A percentile compares a stretch with the other conserved stretches of the same genome.
Evolutionary conservation across 2,113 vertebrate species (phyloP).

Genomic region (Nannobrachium achirus): DNA sequence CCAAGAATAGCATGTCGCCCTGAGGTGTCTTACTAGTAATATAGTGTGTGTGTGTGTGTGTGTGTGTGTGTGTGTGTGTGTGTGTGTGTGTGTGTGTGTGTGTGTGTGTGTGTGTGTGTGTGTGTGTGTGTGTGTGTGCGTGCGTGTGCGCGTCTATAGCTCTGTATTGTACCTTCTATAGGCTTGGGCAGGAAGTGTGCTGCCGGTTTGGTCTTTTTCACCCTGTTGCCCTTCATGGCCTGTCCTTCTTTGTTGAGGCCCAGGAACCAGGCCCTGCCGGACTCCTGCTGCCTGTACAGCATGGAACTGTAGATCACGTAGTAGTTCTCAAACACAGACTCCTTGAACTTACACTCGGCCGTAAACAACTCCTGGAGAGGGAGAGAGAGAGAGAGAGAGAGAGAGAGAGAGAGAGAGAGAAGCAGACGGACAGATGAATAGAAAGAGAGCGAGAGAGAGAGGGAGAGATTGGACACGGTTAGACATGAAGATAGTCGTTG

Average conservation of each 20-base stretch:
- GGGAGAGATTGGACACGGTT: not conserved
- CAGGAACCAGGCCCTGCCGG: constrained; percentile 96
- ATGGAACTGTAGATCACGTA: constrained; percentile 99
- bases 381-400: not conserved
- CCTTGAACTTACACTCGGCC: constrained; percentile 98
- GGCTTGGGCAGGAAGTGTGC: constrained; percentile 99
- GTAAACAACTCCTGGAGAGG: constrained; percentile 93
- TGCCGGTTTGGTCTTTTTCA: constrained; percentile 99
- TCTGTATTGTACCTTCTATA: constrained; percentile 99
- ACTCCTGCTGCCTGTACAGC: constrained; percentile 98
- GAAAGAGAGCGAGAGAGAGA: not conserved
- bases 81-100: no score
- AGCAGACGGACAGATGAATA: not conserved
- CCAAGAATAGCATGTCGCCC: no score
- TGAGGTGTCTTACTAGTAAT: no score
- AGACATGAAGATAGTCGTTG: not conserved
- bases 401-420: constrained; percentile 10
- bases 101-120: not conserved
- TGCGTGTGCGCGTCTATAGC: constrained; percentile 23
- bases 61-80: no score
- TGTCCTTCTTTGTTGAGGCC: constrained; percentile 98
- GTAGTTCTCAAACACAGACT: constrained; percentile 99
- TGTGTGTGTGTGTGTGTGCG: not conserved
- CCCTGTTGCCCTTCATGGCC: constrained; percentile 97
- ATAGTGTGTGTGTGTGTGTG: not conserved